A percentile compares a stretch with the other conserved stretches of the same genome.
Evolutionary conservation across 2,113 vertebrate genomes (phyloP).

Genomic region (Dipodomys spectabilis): DNA sequence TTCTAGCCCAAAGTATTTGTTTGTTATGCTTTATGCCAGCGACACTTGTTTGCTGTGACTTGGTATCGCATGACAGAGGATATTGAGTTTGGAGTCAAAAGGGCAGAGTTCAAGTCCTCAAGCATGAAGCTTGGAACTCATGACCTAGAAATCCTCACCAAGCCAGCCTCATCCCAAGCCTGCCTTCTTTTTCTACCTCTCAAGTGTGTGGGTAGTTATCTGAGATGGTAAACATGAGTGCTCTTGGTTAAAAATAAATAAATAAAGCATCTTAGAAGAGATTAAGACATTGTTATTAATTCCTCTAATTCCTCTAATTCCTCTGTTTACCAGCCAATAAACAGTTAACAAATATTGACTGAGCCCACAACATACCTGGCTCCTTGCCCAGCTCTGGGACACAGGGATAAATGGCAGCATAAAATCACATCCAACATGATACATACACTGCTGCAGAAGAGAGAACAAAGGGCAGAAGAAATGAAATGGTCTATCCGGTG

Average conservation of each 20-base stretch:
- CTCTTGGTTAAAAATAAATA: background rate
- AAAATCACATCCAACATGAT: background rate
- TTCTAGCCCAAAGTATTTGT: conserved; percentile 64
- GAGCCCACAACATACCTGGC: background rate
- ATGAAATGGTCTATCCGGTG: background rate
- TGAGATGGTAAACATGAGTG: background rate
- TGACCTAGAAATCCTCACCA: background rate
- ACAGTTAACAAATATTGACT: conserved; percentile 28
- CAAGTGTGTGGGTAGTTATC: background rate
- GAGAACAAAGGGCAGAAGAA: background rate
- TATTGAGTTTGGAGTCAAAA: background rate
- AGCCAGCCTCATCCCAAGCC: background rate
- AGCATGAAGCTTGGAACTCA: background rate
- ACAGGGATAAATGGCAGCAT: background rate
- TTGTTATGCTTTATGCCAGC: conserved; percentile 65
- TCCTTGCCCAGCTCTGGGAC: background rate
- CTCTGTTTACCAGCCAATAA: background rate
- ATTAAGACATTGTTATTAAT: background rate
- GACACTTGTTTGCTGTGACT: conserved; percentile 37
- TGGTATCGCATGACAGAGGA: background rate
- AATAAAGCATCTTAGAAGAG: background rate
- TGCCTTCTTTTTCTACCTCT: background rate
- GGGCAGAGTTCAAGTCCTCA: background rate
- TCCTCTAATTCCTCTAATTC: background rate
- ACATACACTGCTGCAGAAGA: background rate